Percentiles rank a stretch among this genome's conserved stretches.
phyloP scores from a whole-genome alignment of 2,888 invertebrate species.

The Microplitis manilae region DNA sequence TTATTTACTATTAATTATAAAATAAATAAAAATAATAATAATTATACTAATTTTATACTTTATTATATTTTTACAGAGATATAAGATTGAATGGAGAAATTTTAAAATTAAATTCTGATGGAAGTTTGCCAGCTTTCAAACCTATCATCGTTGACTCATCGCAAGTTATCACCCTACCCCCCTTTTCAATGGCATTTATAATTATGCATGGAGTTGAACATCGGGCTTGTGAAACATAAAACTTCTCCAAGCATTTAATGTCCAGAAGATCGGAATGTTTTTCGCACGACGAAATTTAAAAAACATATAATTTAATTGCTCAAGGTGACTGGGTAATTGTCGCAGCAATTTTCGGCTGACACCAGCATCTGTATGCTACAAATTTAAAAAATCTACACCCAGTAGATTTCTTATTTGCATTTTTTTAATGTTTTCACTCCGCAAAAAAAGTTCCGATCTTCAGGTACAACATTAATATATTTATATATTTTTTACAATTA shows the following conservation, averaged over 20 bases:
- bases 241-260: slow-evolving; percentile 24
- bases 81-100: slow-evolving; percentile 76
- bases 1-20: slow-evolving; percentile 39
- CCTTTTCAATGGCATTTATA: slow-evolving; percentile 79
- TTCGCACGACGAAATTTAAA: background rate
- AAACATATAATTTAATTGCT: too few species aligned
- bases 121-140: slow-evolving; percentile 74
- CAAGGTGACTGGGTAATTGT: background rate
- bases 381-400: too few species aligned
- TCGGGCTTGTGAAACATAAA: slow-evolving; percentile 57
- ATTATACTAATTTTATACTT: background rate
- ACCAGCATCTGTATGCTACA: too few species aligned
- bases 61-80: slow-evolving; percentile 70
- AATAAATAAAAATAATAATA: background rate
- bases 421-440: too few species aligned
- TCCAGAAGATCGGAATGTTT: background rate
- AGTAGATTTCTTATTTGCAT: too few species aligned
- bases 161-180: slow-evolving; percentile 74
- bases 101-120: slow-evolving; percentile 72
- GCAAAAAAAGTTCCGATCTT: too few species aligned
- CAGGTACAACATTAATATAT: too few species aligned
- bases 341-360: too few species aligned
- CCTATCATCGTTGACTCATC: slow-evolving; percentile 73
- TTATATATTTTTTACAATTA: background rate
- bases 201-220: slow-evolving; percentile 73